Base-by-base conservation (phyloP, 2,797 vertebrate genomes). In the Scomberomorus guttatus region DNA sequence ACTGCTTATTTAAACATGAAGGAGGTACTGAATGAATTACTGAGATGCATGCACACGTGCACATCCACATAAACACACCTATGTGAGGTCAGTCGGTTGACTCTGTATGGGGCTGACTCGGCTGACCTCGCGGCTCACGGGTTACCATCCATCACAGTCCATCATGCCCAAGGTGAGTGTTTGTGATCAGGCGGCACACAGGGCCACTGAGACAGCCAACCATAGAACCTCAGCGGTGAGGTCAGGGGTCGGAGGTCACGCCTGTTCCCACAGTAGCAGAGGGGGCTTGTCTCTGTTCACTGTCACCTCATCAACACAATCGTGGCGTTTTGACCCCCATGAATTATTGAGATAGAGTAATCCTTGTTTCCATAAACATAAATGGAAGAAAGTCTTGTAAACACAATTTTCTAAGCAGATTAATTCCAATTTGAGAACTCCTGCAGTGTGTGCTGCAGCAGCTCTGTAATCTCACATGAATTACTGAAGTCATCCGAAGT, bases 251-350 rank as follows among this genome's bases (percentile, higher is more conserved):
- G 77, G 77, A 89, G 93, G 93, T 93, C 85, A 67, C 5, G 63
- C 75, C 83, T 83, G 79, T 94, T 94, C 92, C 92, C 94, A 94
- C 92, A 92, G 90, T 86, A 87, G 91, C 89, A 72, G 70, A 72
- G 81, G 62, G 75, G 76, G 75, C 66, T 86, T 72, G 88, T 92
- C 68, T 93, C 93, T 93, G 90, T 63, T 94, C 87, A 84, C 85
- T 73, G 84, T 94, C 93, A 93, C 86, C 83, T 93, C 86, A 76
- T 92, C 87, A 86, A 58, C 77, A 66, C 75, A 48, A 46, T 32
- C 34, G 9, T 66, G 56, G 62, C n/a, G 14, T 80, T 80, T 42
- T 85, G 76, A 89, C 79, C 84, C 72, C 56, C 39, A 3, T 75
- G 72, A 78, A 68, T 83, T 62, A 74, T 17, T 39, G 62, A 73